These are phyloP conservation scores for Drosophila gaucha DNA, from an alignment of 2,888 invertebrate species.

Conservation along the genomic window DNA sequence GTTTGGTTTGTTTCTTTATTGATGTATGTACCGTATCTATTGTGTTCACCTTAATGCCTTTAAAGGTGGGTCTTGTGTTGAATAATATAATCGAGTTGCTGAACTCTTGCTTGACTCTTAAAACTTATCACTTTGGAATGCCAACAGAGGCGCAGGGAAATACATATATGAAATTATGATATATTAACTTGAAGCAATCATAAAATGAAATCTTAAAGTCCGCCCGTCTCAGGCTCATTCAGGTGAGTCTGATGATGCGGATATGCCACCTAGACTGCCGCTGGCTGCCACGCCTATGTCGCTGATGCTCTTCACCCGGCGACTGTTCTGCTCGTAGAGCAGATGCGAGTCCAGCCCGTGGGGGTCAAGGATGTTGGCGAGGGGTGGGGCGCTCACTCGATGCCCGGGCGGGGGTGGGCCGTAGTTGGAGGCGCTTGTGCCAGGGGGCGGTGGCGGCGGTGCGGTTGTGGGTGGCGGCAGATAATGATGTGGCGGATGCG, in stretches of 20 bases:
- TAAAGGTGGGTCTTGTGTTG: constrained; percentile 64
- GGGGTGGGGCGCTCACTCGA: constrained; percentile 84
- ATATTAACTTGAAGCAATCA: neutral
- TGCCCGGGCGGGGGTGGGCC: constrained; percentile 82
- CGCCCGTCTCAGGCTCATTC: constrained; percentile 62
- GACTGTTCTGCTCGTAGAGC: constrained; percentile 83
- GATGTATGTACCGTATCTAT: constrained; percentile 44
- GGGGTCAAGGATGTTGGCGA: constrained; percentile 66
- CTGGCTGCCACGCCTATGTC: constrained; percentile 83
- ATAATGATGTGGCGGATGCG: constrained; percentile 62
- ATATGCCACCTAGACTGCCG: constrained; percentile 70
- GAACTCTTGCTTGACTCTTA: constrained; percentile 30
- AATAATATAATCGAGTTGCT: constrained; percentile 26
- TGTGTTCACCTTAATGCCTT: constrained; percentile 41
- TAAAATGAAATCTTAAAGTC: neutral
- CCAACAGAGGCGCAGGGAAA: no score
- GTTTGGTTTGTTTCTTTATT: constrained; percentile 27
- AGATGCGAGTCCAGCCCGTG: constrained; percentile 72
- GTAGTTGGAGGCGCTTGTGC: constrained; percentile 48
- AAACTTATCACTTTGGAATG: constrained; percentile 49
- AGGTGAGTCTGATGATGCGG: constrained; percentile 80
- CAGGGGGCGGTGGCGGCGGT: constrained; percentile 82
- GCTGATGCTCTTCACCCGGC: constrained; percentile 84
- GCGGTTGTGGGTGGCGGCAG: constrained; percentile 83
- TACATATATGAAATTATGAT: neutral